phyloP scores from a whole-genome alignment of 2,888 invertebrate genomes.

The Eupithecia tripunctaria region DNA sequence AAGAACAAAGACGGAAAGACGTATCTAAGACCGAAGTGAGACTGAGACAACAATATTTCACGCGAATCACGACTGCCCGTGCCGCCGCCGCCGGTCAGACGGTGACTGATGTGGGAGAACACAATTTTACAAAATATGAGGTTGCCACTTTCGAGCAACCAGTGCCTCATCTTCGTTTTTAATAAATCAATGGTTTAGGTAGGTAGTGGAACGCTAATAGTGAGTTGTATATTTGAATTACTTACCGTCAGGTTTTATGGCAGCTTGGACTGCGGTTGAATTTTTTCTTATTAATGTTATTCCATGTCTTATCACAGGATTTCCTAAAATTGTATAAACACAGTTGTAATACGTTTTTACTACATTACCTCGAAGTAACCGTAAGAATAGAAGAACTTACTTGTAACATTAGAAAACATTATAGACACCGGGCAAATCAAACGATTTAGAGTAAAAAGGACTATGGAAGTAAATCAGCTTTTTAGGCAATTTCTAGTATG shows the following conservation, averaged over 20 bases:
- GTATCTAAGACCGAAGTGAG: no score
- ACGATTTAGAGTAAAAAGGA: no score
- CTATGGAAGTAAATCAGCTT: background rate
- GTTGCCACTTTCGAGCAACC: no score
- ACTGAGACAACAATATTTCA: no score
- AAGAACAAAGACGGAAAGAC: no score
- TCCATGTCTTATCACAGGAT: slow-evolving; percentile 44
- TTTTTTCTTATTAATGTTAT: slow-evolving; percentile 51
- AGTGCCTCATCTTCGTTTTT: no score
- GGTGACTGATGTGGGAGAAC: no score
- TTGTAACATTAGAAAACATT: slow-evolving; percentile 44
- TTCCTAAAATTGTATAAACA: slow-evolving; percentile 41
- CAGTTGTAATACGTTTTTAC: background rate
- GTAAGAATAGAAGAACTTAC: background rate
- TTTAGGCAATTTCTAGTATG: no score
- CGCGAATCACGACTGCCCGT: no score
- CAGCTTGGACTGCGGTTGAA: slow-evolving; percentile 59
- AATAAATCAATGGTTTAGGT: no score
- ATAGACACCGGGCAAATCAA: slow-evolving; percentile 11
- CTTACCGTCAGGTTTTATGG: slow-evolving; percentile 55
- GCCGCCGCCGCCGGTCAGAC: no score
- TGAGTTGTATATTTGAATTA: background rate
- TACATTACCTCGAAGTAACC: background rate
- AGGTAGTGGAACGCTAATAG: background rate
- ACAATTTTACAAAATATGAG: no score